Evolutionary conservation across 2,797 vertebrate genomes (phyloP).

Genomic region (Onychomys torridus): DNA sequence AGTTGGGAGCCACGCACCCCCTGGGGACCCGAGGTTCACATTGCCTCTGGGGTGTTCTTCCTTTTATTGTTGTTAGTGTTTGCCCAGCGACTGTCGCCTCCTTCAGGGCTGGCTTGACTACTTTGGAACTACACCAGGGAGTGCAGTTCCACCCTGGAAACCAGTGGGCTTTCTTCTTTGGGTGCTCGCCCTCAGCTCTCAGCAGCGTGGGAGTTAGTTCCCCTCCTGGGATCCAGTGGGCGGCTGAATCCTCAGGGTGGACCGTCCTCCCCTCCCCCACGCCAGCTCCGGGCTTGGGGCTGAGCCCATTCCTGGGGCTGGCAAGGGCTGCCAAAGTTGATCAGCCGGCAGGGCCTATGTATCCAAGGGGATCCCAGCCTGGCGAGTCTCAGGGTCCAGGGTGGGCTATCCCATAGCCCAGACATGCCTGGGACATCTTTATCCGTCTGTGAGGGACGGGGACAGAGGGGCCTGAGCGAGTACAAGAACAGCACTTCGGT

Average conservation of each 20-base stretch:
- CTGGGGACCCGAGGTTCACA: neutral
- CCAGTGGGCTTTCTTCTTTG: neutral
- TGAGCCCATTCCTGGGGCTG: neutral
- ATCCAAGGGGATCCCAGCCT: neutral
- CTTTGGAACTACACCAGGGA: neutral
- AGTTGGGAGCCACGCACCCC: neutral
- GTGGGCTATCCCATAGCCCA: neutral
- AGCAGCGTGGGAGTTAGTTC: neutral
- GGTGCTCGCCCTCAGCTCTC: neutral
- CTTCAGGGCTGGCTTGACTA: neutral
- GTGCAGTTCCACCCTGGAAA: neutral
- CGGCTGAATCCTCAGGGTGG: neutral
- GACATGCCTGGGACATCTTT: neutral
- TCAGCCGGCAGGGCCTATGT: neutral
- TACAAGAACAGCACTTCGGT: neutral
- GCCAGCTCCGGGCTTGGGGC: neutral
- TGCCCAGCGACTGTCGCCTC: slow-evolving; percentile 1
- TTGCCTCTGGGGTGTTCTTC: slow-evolving; percentile 58
- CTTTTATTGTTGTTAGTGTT: slow-evolving; percentile 74
- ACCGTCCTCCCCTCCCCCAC: slow-evolving; percentile 63
- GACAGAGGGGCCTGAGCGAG: neutral
- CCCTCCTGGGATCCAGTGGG: neutral
- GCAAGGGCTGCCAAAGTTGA: neutral
- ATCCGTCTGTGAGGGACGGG: neutral
- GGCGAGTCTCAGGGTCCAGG: neutral